Evolutionary conservation across 2,888 invertebrate species (phyloP).

Genomic region (Eupithecia exiguata): DNA sequence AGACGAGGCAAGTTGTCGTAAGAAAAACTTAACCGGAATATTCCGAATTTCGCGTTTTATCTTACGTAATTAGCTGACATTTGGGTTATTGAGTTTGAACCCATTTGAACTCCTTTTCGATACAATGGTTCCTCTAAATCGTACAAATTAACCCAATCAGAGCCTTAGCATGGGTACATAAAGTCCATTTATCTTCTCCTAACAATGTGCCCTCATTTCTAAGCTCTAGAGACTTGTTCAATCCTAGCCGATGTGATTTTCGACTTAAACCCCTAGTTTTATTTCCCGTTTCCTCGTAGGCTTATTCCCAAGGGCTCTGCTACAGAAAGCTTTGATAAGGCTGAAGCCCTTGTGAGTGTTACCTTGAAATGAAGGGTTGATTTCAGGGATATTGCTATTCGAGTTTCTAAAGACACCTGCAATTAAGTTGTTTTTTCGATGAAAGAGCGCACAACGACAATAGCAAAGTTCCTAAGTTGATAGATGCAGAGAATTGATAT

Average conservation of each 20-base stretch:
- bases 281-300: conserved; percentile 43
- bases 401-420: not conserved
- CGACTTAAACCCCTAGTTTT: conserved; percentile 57
- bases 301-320: conserved; percentile 22
- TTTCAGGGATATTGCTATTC: not conserved
- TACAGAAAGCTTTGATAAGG: conserved; percentile 15
- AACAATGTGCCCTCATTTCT: conserved; percentile 50
- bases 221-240: conserved; percentile 53
- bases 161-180: conserved; percentile 17
- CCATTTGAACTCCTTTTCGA: not conserved
- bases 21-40: conserved; percentile 12
- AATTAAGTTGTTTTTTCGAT: not conserved
- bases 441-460: not conserved
- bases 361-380: conserved; percentile 7
- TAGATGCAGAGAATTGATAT: not conserved
- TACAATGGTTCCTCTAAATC: not conserved
- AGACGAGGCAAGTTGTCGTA: conserved; percentile 31
- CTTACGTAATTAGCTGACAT: conserved; percentile 2
- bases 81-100: conserved; percentile 4
- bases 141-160: conserved; percentile 38
- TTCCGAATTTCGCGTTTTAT: conserved; percentile 2
- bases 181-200: conserved; percentile 33
- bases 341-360: not conserved
- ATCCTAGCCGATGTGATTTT: conserved; percentile 58
- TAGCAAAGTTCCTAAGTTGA: not conserved